A percentile compares a stretch with the other conserved stretches of the same genome.
These are phyloP conservation scores for Neotoxoptera formosana DNA, from an alignment of 1,140 invertebrate species.

Conservation along the genomic window DNA sequence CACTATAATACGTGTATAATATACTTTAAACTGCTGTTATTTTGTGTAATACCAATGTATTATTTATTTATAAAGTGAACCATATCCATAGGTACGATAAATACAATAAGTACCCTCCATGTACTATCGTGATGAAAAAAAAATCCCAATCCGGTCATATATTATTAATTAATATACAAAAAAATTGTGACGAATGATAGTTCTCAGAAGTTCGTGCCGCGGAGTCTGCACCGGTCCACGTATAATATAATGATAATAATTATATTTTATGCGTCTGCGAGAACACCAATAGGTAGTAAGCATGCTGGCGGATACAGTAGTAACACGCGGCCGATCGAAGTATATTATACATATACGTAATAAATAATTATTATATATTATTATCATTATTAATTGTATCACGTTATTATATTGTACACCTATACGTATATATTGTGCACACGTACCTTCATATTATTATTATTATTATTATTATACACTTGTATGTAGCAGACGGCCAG, in stretches of 20 bases:
- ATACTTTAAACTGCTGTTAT: background rate
- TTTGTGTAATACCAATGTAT: background rate
- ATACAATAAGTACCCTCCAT: background rate
- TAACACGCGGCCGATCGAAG: background rate
- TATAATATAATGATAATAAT: slow-evolving; percentile 15
- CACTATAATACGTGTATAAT: background rate
- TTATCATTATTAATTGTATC: slow-evolving; percentile 4
- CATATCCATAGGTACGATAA: background rate
- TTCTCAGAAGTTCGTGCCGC: background rate
- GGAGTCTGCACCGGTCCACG: background rate
- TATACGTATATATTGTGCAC: background rate
- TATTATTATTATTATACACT: background rate
- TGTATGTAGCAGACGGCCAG: background rate
- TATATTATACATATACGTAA: background rate
- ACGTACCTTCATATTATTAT: background rate
- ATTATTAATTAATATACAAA: background rate
- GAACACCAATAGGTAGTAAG: background rate
- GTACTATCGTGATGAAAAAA: background rate
- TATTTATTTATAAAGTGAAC: background rate
- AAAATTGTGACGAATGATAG: background rate
- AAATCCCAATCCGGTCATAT: background rate
- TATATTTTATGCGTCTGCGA: background rate
- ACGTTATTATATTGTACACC: background rate
- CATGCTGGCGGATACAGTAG: background rate
- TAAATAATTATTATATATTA: background rate